Evolutionary conservation across 1,140 invertebrate genomes (phyloP), one percentile per base, ranked within the genome.

Genomic region (Holotrichia oblita): DNA sequence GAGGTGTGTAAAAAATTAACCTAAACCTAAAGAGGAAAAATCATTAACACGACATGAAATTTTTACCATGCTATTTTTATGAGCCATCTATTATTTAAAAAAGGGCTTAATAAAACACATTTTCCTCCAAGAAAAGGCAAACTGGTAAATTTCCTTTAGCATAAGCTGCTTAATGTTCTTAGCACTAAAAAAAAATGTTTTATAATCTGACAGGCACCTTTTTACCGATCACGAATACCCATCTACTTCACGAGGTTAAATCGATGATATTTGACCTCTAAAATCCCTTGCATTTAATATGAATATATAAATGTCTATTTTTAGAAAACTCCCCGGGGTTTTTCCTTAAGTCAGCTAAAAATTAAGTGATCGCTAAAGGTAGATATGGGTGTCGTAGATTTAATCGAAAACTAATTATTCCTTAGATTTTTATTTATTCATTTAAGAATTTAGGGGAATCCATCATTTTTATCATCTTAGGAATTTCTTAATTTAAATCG

Each of bases 201-300:
- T 17, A 22, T 69, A 69, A 69, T 69, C 61, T 4, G 17, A 69
- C 8, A 22, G 17, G 1, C 22, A 7, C 61, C 61, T 27, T n/a
- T n/a, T n/a, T n/a, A n/a, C n/a, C n/a, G n/a, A n/a, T 8, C 61
- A 17, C 61, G 20, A 69, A 27, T 27, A 69, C 61, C 4, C 24
- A 69, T 69, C 12, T 69, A n/a, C 22, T 8, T 48, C 10, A 2
- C 61, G 22, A 24, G 61, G 20, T 69, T 69, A 27, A 69, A 69
- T 69, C 61, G 61, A 69, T 69, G 61, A 34, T 34, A 69, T 22
- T 69, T 69, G 61, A 69, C 61, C 61, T 69, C 61, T 69, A 69
- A 69, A 69, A 69, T 69, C 12, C 61, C 7, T 12, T 10, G 17
- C 24, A 69, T 69, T 69, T 9, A 22, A 69, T 24, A 69, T 27